Conservation (phyloP, 2,888 invertebrate species). For the Oligia latruncula region DNA sequence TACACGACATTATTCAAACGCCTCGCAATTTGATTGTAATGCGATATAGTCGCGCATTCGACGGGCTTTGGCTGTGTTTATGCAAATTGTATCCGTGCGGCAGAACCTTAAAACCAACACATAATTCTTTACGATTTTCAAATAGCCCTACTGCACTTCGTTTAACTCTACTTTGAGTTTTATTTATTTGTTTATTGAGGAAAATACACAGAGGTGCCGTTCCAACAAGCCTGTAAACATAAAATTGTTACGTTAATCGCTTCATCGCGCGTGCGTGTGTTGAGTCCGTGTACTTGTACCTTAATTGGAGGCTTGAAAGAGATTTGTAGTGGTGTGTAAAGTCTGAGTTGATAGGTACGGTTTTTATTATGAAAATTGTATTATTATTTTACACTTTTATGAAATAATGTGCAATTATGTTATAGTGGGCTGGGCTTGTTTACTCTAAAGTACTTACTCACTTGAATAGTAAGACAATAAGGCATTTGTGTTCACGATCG, state of each 20-base stretch:
- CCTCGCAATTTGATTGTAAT: slow-evolving; percentile 7
- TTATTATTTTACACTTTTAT: slow-evolving; percentile 18
- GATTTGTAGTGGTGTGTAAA: slow-evolving; percentile 15
- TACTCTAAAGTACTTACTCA: not conserved
- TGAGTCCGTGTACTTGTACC: slow-evolving; percentile 17
- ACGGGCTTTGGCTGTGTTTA: slow-evolving; percentile 31
- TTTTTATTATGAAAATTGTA: slow-evolving; percentile 6
- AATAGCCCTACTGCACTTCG: slow-evolving; percentile 38
- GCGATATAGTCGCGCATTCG: slow-evolving; percentile 14
- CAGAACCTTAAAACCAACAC: slow-evolving; percentile 27
- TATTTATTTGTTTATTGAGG: slow-evolving; percentile 52
- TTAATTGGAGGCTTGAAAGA: slow-evolving; percentile 35
- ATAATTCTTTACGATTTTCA: slow-evolving; percentile 46
- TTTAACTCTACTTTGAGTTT: slow-evolving; percentile 34
- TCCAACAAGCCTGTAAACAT: slow-evolving; percentile 47
- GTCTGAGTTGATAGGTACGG: not conserved
- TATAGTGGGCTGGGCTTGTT: not conserved
- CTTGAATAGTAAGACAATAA: not conserved
- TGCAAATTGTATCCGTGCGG: slow-evolving; percentile 45
- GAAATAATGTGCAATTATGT: not conserved
- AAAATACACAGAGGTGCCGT: slow-evolving; percentile 40
- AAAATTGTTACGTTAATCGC: slow-evolving; percentile 50
- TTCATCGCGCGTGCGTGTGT: slow-evolving; percentile 45
- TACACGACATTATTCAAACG: slow-evolving; percentile 26
- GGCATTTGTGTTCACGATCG: not conserved